Evolutionary conservation across 2,888 invertebrate species (phyloP), one percentile per base, ranked within the genome.

Genomic region (Balanococcus diminutus): DNA sequence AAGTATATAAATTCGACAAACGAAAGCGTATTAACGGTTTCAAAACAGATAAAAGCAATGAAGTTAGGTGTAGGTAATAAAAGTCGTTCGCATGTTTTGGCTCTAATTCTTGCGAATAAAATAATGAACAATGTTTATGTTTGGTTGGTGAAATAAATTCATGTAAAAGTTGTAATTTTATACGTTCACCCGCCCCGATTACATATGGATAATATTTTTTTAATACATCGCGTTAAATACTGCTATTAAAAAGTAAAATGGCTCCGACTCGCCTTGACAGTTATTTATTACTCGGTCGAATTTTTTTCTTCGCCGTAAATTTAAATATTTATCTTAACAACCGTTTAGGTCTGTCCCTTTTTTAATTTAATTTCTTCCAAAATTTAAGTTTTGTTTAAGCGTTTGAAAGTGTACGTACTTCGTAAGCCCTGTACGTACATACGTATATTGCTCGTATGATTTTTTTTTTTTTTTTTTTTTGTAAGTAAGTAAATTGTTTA

Each of bases 141-240:
- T 56, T 22, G 6, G 56, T 22, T 56, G 56, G 22, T 4, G 31
- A 72, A 72, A 72, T 72, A 72, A 72, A 72, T 72, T 72, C 72
- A 32, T n/a, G 72, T 72, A 72, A 72, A 72, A 72, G 72, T 32
- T 72, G 72, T 72, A 72, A 72, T 72, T 72, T 72, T 32, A 72
- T 72, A 16, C 31, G 16, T 72, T n/a, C 16, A 31, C 31, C 31
- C 72, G 31, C 72, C 72, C 31, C 72, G 72, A 72, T 72, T 32
- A 72, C 72, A 19, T 72, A 31, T 72, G 31, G 72, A 72, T 72
- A 72, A 32, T 32, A 32, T 31, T 28, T 72, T 31, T 72, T 31
- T 16, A 72, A 72, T 72, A 72, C 72, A 72, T 72, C 72, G 72
- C 72, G 72, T 72, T 72, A 72, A 72, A 72, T 32, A 72, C 72